Base-by-base conservation (phyloP, 37 sponge, comb jelly and placozoan species). In the Dysidea cf. avara region DNA sequence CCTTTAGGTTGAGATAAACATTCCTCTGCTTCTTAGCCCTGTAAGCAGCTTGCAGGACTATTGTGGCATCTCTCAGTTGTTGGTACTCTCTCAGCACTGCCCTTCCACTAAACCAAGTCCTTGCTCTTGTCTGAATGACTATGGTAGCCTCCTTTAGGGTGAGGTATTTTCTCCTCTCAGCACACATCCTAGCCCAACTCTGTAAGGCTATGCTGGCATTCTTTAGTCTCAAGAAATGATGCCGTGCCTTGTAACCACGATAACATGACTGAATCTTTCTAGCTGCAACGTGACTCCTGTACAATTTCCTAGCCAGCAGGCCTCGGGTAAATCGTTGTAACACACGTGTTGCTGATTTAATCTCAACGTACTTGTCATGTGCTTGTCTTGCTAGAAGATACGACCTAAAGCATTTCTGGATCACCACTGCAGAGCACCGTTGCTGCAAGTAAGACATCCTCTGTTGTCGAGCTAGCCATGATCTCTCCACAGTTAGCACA, bases 111-210 rank as follows among this genome's bases (percentile, higher is more conserved):
- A 46, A 66, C 6, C 53, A 70, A 0, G 65, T 49, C 38, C 86
- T 77, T 35, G 61, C 60, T 31, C 56, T 56, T n/a, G 18, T 18
- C 39, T 86, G 87, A 3, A 80, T 61, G 9, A 33, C 52, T 3
- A 63, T 64, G 21, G 68, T 61, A 25, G 60, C 68, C 30, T 34
- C 5, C 62, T 59, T 43, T 54, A 59, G 1, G 2, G 17, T 31
- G 24, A 58, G 53, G 71, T 59, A 68, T 7, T 18, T n/a, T n/a
- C n/a, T n/a, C n/a, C n/a, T n/a, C n/a, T n/a, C n/a, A n/a, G n/a
- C n/a, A n/a, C n/a, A n/a, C n/a, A n/a, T n/a, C n/a, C n/a, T n/a
- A n/a, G n/a, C n/a, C n/a, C n/a, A n/a, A n/a, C n/a, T n/a, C n/a
- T n/a, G n/a, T n/a, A n/a, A n/a, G n/a, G n/a, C n/a, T n/a, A n/a